Evolutionary conservation across 2,797 vertebrate species (phyloP).

Genomic region (Crenichthys baileyi): DNA sequence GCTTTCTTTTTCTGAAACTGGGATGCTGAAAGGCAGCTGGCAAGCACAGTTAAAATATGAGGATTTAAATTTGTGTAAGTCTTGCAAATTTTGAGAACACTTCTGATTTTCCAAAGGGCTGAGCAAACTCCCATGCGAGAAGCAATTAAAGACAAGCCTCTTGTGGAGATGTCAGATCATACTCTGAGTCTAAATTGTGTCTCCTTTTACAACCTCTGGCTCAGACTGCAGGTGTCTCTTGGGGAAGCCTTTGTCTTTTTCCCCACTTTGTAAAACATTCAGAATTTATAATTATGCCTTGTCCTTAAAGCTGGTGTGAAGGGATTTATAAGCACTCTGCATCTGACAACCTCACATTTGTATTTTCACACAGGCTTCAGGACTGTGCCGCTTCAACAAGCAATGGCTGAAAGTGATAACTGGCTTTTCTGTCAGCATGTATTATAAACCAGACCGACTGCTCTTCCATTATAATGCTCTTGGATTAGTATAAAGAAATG

Average conservation of each 20-base stretch:
- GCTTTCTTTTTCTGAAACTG: conserved; percentile 40
- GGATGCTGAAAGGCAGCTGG: conserved; percentile 21
- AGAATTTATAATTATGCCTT: neutral
- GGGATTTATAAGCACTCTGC: neutral
- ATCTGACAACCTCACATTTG: conserved; percentile 7
- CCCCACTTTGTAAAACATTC: neutral
- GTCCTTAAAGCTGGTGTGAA: neutral
- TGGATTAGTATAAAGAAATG: conserved; percentile 24
- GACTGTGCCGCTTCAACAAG: conserved; percentile 42
- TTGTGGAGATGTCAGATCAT: conserved; percentile 63
- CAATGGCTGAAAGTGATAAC: conserved; percentile 55
- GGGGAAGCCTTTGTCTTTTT: neutral
- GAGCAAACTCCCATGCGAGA: conserved; percentile 62
- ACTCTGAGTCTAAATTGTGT: conserved; percentile 37
- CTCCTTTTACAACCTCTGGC: conserved; percentile 53
- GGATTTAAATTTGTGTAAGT: conserved; percentile 27
- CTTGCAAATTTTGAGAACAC: conserved; percentile 35
- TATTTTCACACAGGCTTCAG: neutral
- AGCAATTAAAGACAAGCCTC: conserved; percentile 73
- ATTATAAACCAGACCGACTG: neutral
- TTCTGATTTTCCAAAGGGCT: conserved; percentile 53
- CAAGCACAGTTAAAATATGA: conserved; percentile 9
- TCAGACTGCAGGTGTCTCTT: conserved; percentile 45
- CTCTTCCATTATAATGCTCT: conserved; percentile 48
- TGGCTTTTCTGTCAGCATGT: conserved; percentile 37